Evolutionary conservation across 1,140 invertebrate species (phyloP), one percentile per base, ranked within the genome.

Genomic region (Nephotettix cincticeps): DNA sequence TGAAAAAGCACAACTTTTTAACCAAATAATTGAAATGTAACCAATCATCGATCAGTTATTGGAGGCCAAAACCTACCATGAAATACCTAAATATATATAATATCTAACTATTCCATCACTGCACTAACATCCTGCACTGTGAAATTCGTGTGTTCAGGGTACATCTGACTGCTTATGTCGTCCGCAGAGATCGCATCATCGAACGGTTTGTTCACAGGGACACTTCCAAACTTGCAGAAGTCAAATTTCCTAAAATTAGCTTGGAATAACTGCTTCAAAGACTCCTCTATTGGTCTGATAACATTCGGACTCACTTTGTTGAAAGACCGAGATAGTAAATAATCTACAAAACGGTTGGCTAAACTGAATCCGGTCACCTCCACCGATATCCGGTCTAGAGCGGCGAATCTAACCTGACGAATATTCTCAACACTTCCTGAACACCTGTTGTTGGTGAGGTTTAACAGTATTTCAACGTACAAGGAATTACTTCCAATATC

Each of bases 191-290:
- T 2, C 4, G 21, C 21, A 2, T 51, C 47, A 21, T 51, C 47
- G 19, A 51, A 51, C 14, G 47, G 47, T 51, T 19, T 4, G 19
- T 51, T 51, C 3, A 11, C 47, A 4, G 47, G 47, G 4, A 51
- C 47, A 51, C 14, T n/a, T 51, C 47, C 47, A 21, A 51, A 51
- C 47, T 51, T 51, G 21, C 47, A 51, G 47, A 51, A 51, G n/a
- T 51, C 47, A 51, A 51, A 51, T n/a, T 51, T 2, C 3, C 47
- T 4, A 4, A 51, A 51, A 21, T 51, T 51, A 2, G 47, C 14
- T 51, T 51, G 14, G n/a, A 51, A 51, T 4, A 51, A 51, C 21
- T 51, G 3, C 47, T 19, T 51, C 21, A 51, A 51, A 19, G 47
- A 17, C 3, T 51, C 47, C n/a, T 51, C 47, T 11, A 51, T 51